phyloP scores from a whole-genome alignment of 2,888 invertebrate species.

The Baccha elongata region DNA sequence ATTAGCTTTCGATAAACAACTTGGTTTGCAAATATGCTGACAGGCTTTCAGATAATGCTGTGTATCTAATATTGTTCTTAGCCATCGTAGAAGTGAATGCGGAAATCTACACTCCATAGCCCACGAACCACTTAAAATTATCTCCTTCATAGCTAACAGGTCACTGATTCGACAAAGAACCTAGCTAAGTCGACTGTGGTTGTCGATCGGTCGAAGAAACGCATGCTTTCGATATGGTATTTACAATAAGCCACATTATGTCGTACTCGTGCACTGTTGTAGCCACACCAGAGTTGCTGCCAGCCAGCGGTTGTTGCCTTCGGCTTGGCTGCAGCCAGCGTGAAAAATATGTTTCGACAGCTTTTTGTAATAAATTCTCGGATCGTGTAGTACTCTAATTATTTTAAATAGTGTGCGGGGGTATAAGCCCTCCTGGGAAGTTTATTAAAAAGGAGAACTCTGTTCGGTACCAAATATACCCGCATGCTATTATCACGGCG shows the following conservation, averaged over 20 bases:
- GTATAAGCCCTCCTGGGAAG: background rate
- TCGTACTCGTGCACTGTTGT: conserved; percentile 57
- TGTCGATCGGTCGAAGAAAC: conserved; percentile 6
- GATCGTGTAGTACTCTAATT: conserved; percentile 69
- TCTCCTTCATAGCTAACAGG: conserved; percentile 48
- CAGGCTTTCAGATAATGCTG: conserved; percentile 5
- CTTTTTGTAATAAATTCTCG: conserved; percentile 68
- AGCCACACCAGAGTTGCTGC: conserved; percentile 22
- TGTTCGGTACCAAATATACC: conserved; percentile 42
- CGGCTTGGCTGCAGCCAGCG: background rate
- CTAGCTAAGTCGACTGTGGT: background rate
- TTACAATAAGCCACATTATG: conserved; percentile 48
- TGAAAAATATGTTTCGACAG: conserved; percentile 67
- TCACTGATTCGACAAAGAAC: conserved; percentile 55
- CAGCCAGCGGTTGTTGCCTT: background rate
- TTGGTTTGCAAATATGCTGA: conserved; percentile 19
- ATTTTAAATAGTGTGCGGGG: conserved; percentile 30
- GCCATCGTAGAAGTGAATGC: conserved; percentile 37
- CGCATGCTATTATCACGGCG: conserved; percentile 10
- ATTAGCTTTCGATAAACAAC: conserved; percentile 64
- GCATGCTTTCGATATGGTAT: conserved; percentile 20
- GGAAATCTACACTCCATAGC: conserved; percentile 62
- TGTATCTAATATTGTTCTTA: conserved; percentile 50
- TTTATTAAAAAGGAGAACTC: conserved; percentile 17
- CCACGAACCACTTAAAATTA: conserved; percentile 22